phyloP scores from a whole-genome alignment of 2,797 vertebrate species.

The Eulemur coronatus region DNA sequence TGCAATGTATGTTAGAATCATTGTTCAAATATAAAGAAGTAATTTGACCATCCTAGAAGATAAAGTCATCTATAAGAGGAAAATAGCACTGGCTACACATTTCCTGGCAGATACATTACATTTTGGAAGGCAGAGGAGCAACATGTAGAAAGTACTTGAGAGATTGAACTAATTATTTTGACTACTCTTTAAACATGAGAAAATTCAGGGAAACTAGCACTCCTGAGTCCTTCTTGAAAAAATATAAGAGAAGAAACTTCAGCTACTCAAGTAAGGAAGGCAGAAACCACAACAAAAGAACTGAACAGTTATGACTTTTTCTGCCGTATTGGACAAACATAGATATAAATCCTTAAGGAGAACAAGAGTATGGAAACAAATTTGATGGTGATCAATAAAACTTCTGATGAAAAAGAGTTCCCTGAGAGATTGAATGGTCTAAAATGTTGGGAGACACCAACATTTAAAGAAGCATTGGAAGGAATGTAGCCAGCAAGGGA shows the following conservation, averaged over 20 bases:
- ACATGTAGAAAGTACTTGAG: not conserved
- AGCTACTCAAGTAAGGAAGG: not conserved
- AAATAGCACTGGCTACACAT: not conserved
- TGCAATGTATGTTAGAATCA: not conserved
- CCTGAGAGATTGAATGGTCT: not conserved
- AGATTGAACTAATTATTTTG: not conserved
- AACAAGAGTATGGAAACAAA: not conserved
- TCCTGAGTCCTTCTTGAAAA: not conserved
- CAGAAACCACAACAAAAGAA: not conserved
- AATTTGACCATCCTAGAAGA: not conserved
- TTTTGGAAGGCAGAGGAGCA: not conserved
- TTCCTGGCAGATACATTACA: not conserved
- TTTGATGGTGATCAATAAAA: not conserved
- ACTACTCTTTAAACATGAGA: not conserved
- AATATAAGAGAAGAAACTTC: not conserved
- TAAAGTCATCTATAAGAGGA: not conserved
- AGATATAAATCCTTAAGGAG: not conserved
- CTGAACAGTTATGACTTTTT: not conserved
- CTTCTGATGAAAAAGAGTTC: not conserved
- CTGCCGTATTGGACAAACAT: not conserved
- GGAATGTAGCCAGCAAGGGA: not conserved
- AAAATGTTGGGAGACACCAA: not conserved
- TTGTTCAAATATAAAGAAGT: not conserved
- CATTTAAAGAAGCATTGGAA: not conserved
- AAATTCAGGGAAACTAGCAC: not conserved